These are phyloP conservation scores for Stenurella melanura DNA, from an alignment of 2,888 invertebrate species.

Conservation along the genomic window DNA sequence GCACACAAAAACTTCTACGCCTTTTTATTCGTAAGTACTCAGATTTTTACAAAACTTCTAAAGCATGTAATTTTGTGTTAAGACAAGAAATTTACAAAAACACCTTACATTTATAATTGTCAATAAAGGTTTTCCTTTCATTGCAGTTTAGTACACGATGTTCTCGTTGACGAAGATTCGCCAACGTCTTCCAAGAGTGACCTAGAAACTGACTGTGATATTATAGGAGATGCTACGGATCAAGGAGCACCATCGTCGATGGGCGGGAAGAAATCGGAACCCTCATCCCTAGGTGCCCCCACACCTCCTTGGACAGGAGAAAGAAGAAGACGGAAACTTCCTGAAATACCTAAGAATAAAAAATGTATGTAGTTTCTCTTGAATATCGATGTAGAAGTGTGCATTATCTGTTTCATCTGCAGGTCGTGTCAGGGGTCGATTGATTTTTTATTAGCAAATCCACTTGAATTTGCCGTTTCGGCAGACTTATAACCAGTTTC, in stretches of 20 bases:
- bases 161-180: slow-evolving; percentile 87
- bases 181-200: slow-evolving; percentile 86
- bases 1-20: slow-evolving; percentile 85
- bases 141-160: slow-evolving; percentile 88
- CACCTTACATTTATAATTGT: not conserved
- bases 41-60: not conserved
- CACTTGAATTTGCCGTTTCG: not conserved
- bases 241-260: slow-evolving; percentile 49
- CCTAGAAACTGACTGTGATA: slow-evolving; percentile 76
- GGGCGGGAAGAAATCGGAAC: slow-evolving; percentile 46
- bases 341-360: slow-evolving; percentile 92
- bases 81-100: not conserved
- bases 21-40: slow-evolving; percentile 91
- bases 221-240: slow-evolving; percentile 52
- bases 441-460: slow-evolving; percentile 33
- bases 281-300: slow-evolving; percentile 48
- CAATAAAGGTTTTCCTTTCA: slow-evolving; percentile 7
- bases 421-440: slow-evolving; percentile 25
- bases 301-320: slow-evolving; percentile 71
- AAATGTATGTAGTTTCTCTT: slow-evolving; percentile 80
- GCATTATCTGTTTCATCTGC: not conserved
- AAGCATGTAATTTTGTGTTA: not conserved
- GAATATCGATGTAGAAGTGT: slow-evolving; percentile 15
- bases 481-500: not conserved
- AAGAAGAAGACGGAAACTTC: slow-evolving; percentile 87